These are phyloP conservation scores for Simalia tracyae DNA, from an alignment of 2,797 vertebrate genomes.

Conservation along the genomic window DNA sequence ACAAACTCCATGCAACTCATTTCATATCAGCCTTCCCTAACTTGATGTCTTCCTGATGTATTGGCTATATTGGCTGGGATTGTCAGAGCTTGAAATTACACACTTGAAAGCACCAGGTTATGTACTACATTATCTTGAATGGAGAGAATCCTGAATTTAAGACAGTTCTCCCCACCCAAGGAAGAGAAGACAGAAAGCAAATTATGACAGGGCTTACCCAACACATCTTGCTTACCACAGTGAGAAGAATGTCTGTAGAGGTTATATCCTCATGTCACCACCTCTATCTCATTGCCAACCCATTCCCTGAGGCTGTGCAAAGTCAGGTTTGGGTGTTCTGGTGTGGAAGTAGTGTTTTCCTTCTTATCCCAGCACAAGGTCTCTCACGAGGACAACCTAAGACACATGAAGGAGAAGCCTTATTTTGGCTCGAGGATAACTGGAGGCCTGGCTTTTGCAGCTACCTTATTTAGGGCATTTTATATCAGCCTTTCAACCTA, in stretches of 20 bases:
- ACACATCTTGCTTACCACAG: neutral
- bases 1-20: neutral
- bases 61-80: neutral
- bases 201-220: neutral
- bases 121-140: neutral
- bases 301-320: neutral
- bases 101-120: neutral
- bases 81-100: neutral
- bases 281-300: neutral
- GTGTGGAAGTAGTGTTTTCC: neutral
- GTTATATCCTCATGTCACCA: neutral
- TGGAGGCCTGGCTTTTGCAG: neutral
- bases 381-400: neutral
- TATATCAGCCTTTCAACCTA: neutral
- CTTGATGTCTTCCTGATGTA: neutral
- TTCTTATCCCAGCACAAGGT: neutral
- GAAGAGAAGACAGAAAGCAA: neutral
- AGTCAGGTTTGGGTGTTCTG: neutral
- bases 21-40: neutral
- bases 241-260: neutral
- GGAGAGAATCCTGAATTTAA: neutral
- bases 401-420: neutral
- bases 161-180: neutral
- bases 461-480: neutral
- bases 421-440: neutral